Evolutionary conservation across 2,888 invertebrate genomes (phyloP), one percentile per base, ranked within the genome.

Genomic region (Nymphalis urticae): DNA sequence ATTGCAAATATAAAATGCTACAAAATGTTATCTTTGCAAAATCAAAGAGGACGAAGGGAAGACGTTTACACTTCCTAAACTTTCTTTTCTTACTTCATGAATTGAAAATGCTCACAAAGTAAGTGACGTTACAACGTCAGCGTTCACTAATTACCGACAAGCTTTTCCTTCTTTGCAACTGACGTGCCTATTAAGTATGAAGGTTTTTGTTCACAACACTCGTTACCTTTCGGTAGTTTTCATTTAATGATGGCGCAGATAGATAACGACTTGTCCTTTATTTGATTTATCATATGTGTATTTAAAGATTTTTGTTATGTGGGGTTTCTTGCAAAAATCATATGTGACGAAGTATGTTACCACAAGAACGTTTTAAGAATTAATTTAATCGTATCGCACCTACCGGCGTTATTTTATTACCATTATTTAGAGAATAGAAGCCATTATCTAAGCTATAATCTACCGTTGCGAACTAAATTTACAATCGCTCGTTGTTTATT

Each of bases 121-220:
- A 32, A 56, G 54, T 56, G 32, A 56, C 32, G 54, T 32, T 4
- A 7, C 17, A 17, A 56, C 54, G 54, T 56, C 54, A 32, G 54
- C 54, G n/a, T 32, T 56, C 54, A 56, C 54, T 56, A 56, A 56
- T 56, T 56, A 56, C 27, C 54, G 27, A 32, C 27, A n/a, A n/a
- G 32, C 32, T n/a, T 17, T 32, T 7, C 54, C 17, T 27, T n/a
- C 17, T n/a, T 56, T 17, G 54, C 54, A 56, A 32, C 32, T 27
- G 27, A 32, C 32, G 54, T 56, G 17, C 32, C 54, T 56, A 27
- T 56, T 56, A 56, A 56, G 32, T 56, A 13, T 56, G 27, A 5
- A 32, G 8, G 17, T 56, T 56, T 17, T 32, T 27, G 27, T 16
- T 56, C 7, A 17, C 17, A 56, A 32, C 9, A 32, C 32, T 56